Evolutionary conservation across 1,140 invertebrate species (phyloP).

Genomic region (Drosophila triauraria): DNA sequence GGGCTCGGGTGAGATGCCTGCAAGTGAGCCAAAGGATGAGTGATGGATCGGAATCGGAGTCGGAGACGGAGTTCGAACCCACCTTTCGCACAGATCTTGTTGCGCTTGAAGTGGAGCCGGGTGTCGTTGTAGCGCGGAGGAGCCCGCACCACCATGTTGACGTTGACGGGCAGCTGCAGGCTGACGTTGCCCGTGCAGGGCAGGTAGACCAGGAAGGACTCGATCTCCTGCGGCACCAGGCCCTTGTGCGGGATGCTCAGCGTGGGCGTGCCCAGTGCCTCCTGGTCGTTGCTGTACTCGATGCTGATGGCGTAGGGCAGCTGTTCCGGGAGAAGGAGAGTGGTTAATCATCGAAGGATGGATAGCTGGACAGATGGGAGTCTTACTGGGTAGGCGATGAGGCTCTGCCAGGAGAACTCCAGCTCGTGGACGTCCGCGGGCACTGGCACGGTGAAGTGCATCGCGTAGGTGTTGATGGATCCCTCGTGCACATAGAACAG

Average conservation of each 20-base stretch:
- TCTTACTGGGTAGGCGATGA: conserved; percentile 91
- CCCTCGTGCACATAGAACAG: conserved; percentile 94
- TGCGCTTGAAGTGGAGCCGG: conserved; percentile 91
- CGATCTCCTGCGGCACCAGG: conserved; percentile 90
- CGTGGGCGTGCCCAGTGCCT: conserved; percentile 90
- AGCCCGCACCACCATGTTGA: conserved; percentile 92
- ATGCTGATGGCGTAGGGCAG: conserved; percentile 91
- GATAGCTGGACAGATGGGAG: not conserved
- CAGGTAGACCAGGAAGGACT: conserved; percentile 92
- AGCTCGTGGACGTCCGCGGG: conserved; percentile 92
- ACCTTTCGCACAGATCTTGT: conserved; percentile 95
- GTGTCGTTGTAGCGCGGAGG: conserved; percentile 88
- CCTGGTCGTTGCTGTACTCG: conserved; percentile 90
- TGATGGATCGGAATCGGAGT: conserved; percentile 16
- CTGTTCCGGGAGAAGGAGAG: conserved; percentile 82
- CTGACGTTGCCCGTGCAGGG: conserved; percentile 89
- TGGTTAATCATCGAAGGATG: conserved; percentile 55
- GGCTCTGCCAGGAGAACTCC: conserved; percentile 94
- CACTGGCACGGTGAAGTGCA: conserved; percentile 94
- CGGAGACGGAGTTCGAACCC: conserved; percentile 5
- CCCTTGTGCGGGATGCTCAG: conserved; percentile 93
- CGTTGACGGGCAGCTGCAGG: conserved; percentile 90
- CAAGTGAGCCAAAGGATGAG: conserved; percentile 7
- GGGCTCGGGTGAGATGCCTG: conserved; percentile 80
- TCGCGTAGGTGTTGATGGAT: conserved; percentile 95